These are phyloP conservation scores for Ferdinandea cuprea DNA, from an alignment of 2,888 invertebrate genomes.

Conservation along the genomic window DNA sequence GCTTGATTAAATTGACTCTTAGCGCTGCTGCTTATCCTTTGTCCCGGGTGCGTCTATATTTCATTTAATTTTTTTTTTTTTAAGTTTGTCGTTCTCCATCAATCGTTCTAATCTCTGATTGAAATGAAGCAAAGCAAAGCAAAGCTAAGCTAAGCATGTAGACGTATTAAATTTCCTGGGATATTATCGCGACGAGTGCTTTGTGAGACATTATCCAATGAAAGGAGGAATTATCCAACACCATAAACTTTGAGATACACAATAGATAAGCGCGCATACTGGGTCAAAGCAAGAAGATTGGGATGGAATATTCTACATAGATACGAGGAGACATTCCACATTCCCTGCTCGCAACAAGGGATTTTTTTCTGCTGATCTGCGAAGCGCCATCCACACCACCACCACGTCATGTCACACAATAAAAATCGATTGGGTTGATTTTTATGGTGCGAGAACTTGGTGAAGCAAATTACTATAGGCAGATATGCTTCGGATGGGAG, in stretches of 20 bases:
- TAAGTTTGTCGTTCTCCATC: constrained; percentile 9
- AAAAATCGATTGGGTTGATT: constrained; percentile 72
- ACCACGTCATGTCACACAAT: constrained; percentile 63
- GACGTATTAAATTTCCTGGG: constrained; percentile 47
- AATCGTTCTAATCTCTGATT: constrained; percentile 57
- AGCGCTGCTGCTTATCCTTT: constrained; percentile 12
- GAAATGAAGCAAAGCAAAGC: constrained; percentile 54
- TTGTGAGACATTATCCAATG: constrained; percentile 66
- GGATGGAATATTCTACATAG: background rate
- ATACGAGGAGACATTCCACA: constrained; percentile 7
- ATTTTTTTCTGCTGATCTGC: constrained; percentile 43
- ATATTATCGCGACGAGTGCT: constrained; percentile 27
- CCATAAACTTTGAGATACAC: constrained; percentile 58
- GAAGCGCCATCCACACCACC: constrained; percentile 43
- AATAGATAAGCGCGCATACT: constrained; percentile 47
- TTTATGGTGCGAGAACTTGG: constrained; percentile 38
- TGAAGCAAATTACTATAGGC: constrained; percentile 30
- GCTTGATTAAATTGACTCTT: constrained; percentile 70
- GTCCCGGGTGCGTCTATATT: background rate
- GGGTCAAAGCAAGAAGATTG: constrained; percentile 4
- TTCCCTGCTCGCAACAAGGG: background rate
- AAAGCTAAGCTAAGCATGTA: no score
- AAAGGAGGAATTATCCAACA: constrained; percentile 58
- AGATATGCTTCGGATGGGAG: constrained; percentile 25
- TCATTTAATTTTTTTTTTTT: background rate